phyloP scores from a whole-genome alignment of 1,140 invertebrate species.

The Orussus abietinus region DNA sequence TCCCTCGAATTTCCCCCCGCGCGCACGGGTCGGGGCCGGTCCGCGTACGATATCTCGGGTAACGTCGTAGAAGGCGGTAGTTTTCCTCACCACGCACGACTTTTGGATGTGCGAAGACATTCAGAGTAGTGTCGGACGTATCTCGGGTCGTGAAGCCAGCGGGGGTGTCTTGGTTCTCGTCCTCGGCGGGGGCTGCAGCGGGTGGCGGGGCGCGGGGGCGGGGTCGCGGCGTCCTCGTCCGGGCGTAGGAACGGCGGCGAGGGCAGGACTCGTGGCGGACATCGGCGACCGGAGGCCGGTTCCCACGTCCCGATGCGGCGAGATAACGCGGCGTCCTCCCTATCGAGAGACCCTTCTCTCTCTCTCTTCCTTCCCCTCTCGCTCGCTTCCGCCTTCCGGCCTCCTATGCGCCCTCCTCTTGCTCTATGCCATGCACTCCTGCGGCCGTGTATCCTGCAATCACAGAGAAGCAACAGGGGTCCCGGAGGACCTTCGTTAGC shows the following conservation, averaged over 20 bases:
- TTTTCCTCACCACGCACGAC: constrained; percentile 44
- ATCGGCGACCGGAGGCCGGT: constrained; percentile 36
- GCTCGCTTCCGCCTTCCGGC: not conserved
- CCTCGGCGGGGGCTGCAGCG: no score
- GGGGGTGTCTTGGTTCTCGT: no score
- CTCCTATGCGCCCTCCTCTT: no score
- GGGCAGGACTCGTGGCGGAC: constrained; percentile 34
- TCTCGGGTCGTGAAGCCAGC: no score
- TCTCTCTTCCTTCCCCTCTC: constrained; percentile 6
- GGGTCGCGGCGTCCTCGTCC: constrained; percentile 5
- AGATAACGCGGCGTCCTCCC: constrained; percentile 25
- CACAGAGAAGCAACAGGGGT: no score
- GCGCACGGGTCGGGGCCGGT: no score
- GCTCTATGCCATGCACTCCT: constrained; percentile 12
- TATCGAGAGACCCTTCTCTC: not conserved
- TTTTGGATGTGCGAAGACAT: constrained; percentile 52
- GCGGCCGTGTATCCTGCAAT: no score
- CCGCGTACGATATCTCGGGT: no score
- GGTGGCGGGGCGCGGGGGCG: no score
- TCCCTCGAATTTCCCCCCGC: no score
- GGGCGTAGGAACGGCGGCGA: constrained; percentile 12
- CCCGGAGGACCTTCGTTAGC: no score
- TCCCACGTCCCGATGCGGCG: constrained; percentile 25
- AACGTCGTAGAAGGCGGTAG: no score
- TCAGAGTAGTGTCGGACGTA: constrained; percentile 42